Evolutionary conservation across 2,888 invertebrate species (phyloP).

Genomic region (Nectonema munidae): DNA sequence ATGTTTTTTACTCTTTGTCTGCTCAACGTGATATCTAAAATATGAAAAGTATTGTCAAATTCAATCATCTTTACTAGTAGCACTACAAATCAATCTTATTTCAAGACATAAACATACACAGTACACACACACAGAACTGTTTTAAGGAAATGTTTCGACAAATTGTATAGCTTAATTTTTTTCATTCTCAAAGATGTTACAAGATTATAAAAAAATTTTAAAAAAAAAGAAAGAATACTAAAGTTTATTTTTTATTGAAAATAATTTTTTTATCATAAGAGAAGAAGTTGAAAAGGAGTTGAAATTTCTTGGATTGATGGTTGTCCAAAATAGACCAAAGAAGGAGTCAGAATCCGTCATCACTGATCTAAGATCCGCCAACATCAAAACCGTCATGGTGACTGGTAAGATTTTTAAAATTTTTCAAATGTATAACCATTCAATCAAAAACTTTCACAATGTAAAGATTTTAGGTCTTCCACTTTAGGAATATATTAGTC

Average conservation of each 20-base stretch:
- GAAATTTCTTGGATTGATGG: constrained; percentile 48
- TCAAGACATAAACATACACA: neutral
- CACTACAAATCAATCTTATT: too few species aligned
- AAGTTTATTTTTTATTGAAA: neutral
- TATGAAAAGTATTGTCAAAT: too few species aligned
- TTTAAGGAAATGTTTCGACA: neutral
- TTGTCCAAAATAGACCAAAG: constrained; percentile 67
- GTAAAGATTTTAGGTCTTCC: too few species aligned
- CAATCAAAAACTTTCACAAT: too few species aligned
- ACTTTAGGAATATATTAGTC: too few species aligned
- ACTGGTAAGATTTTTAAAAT: constrained; percentile 32
- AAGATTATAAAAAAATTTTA: too few species aligned
- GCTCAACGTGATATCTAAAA: too few species aligned
- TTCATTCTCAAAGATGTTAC: neutral
- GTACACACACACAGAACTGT: neutral
- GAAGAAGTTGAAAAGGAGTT: constrained; percentile 38
- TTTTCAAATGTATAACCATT: too few species aligned
- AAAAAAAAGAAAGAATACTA: too few species aligned
- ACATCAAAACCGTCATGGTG: constrained; percentile 43
- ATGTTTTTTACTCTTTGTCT: too few species aligned
- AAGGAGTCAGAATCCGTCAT: constrained; percentile 52
- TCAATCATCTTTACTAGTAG: too few species aligned
- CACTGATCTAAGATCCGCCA: constrained; percentile 38
- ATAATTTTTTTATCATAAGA: constrained; percentile 6
- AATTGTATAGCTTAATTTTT: neutral